Conservation (phyloP, 1,140 invertebrate species). For the Temnothorax curvispinosus region DNA sequence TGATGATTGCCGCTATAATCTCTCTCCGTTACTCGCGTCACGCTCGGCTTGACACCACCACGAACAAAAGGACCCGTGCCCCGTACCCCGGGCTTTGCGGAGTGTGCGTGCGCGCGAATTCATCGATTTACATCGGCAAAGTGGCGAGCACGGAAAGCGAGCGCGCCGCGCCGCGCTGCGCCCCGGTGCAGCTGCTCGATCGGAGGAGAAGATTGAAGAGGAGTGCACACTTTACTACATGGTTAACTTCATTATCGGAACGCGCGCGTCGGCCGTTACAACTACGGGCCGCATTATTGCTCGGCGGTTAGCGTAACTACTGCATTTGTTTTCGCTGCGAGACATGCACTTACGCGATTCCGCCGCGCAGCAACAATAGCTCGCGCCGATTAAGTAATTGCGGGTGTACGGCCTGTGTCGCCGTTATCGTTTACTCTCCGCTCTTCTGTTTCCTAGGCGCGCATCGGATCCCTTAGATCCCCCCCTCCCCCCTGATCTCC, state of each 20-base stretch:
- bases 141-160: constrained; percentile 57
- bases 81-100: neutral
- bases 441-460: neutral
- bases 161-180: neutral
- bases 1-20: constrained; percentile 58
- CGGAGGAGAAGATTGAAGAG: constrained; percentile 62
- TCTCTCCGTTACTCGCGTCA: constrained; percentile 49
- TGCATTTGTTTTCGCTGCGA: constrained; percentile 59
- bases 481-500: neutral
- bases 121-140: constrained; percentile 63
- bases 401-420: constrained; percentile 44
- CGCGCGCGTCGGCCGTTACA: constrained; percentile 52
- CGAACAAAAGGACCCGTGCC: constrained; percentile 26
- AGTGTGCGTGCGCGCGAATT: constrained; percentile 53
- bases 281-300: constrained; percentile 41
- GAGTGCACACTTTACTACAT: constrained; percentile 58
- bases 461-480: neutral
- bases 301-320: constrained; percentile 56
- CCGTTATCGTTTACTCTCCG: constrained; percentile 39
- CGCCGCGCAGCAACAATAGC: constrained; percentile 51
- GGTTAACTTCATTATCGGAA: constrained; percentile 61
- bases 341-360: constrained; percentile 48
- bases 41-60: constrained; percentile 50
- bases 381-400: constrained; percentile 57
- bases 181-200: constrained; percentile 47